These are phyloP conservation scores for Eulimnadia texana DNA, from an alignment of 1,140 invertebrate genomes.

Conservation along the genomic window DNA sequence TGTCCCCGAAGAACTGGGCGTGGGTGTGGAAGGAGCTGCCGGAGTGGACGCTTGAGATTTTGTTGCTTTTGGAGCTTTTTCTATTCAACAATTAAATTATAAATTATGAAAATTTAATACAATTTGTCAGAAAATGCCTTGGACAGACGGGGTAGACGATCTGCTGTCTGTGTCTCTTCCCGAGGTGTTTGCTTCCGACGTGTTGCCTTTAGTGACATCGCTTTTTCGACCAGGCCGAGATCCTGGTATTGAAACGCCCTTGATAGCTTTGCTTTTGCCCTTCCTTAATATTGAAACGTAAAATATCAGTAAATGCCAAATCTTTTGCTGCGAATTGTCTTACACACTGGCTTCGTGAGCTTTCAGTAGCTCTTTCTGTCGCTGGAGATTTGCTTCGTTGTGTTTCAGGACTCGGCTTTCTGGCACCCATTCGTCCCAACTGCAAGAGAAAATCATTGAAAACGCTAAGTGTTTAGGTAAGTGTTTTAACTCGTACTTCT, in stretches of 20 bases:
- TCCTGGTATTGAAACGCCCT: constrained; percentile 11
- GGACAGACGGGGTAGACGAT: constrained; percentile 40
- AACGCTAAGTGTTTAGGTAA: constrained; percentile 7
- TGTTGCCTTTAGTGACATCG: constrained; percentile 17
- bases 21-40: constrained; percentile 28
- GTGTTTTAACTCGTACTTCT: constrained; percentile 53
- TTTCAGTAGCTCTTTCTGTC: constrained; percentile 75
- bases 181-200: constrained; percentile 18
- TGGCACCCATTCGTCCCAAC: constrained; percentile 97
- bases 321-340: no score
- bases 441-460: constrained; percentile 26
- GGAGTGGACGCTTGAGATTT: constrained; percentile 24
- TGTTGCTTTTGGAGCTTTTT: constrained; percentile 19
- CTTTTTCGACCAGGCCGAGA: constrained; percentile 15
- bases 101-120: neutral
- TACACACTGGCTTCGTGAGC: constrained; percentile 50
- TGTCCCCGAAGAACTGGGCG: constrained; percentile 18
- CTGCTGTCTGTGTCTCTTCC: constrained; percentile 37
- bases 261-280: constrained; percentile 19
- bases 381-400: constrained; percentile 77
- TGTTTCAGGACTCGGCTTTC: constrained; percentile 83
- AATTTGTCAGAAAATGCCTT: constrained; percentile 1
- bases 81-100: constrained; percentile 17
- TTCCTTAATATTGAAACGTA: constrained; percentile 12
- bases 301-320: neutral